Evolutionary conservation across 2,113 vertebrate species (phyloP), one percentile per base, ranked within the genome.

Genomic region (Periophthalmus modestus): DNA sequence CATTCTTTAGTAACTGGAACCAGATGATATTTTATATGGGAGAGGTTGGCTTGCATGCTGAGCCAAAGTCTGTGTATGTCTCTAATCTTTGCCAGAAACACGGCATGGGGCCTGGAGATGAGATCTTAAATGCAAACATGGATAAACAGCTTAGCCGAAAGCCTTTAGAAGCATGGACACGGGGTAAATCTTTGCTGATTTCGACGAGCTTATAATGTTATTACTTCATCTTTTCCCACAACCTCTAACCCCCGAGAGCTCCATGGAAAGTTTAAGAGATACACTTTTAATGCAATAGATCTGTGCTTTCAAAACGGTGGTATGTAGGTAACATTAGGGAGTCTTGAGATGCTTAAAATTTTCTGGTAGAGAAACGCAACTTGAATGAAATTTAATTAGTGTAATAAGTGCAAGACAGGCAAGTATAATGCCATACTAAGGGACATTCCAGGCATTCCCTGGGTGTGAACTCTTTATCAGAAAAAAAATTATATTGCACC

Each of bases 1-100:
- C 70, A 57, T 81, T 78, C 72, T 63, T 73, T 52, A 19, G 10
- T 77, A 83, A 86, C 70, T 73, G 68, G 68, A 86, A 78, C 72
- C 81, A 85, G 83, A 84, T 80, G 78, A 55, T 36, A 71, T 48
- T 70, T 48, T 58, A 24, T 5, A 9, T 58, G 67, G 43, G 69
- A 74, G 39, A 74, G 63, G 19, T 57, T 18, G 61, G 43, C 50
- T 48, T 58, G 47, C 69, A 69, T 12, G 48, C 23, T 34, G 63
- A 10, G 58, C 72, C 63, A 65, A 28, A 58, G 43, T 5, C 21
- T 57, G 59, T 33, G 11, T 73, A 57, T 69, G 75, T 77, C 43
- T 73, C 36, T 73, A 81, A 79, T 83, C 76, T 57, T 46, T 2
- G 47, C 23, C 15, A 67, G 61, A 59, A 43, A 23, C 23, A 11